Base-by-base conservation (phyloP, 2,888 invertebrate genomes). In the Buathra laborator region DNA sequence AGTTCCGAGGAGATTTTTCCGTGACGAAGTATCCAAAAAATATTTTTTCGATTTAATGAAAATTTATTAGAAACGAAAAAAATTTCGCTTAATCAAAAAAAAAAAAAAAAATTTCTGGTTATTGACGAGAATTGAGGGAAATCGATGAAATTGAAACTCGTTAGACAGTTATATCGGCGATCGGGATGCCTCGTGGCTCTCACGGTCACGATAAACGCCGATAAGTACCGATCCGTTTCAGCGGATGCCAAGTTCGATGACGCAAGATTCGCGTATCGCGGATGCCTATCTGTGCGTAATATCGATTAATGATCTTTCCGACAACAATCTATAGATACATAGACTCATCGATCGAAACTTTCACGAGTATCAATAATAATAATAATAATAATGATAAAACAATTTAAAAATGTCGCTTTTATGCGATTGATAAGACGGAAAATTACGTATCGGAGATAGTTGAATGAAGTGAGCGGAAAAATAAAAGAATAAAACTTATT, bases 131-230 rank as follows among this genome's bases (percentile, higher is more conserved):
- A 24, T 24, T 24, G 24, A 24, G 24, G 37, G 37, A 6, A 37
- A 37, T 37, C 37, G 9, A 37, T 37, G 7, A 37, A 9, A 7
- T 37, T 37, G 37, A 37, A 37, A 37, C 6, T 37, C 37, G 37
- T 37, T 7, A 37, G 37, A 37, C 37, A 37, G 5, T 37, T 7
- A 37, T 37, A 37, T 37, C 37, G 37, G 7, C 9, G 37, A 37
- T 37, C 37, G 37, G 37, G 37, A 37, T 5, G 37, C 37, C 37
- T 37, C 37, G 7, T 37, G 37, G 37, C 37, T 37, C 37, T 72
- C 72, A 80, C 7, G 79, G 71, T 66, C 79, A 44, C 51, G 14
- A 19, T 29, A 51, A 37, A n/a, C 66, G 10, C 51, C 32, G 59
- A 24, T 29, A n/a, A n/a, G n/a, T n/a, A 24, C 3, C 56, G 29